Percentiles rank a stretch among this genome's conserved stretches.
Evolutionary conservation across 2,888 invertebrate genomes (phyloP).

Genomic region (Pseudococcus viburni): DNA sequence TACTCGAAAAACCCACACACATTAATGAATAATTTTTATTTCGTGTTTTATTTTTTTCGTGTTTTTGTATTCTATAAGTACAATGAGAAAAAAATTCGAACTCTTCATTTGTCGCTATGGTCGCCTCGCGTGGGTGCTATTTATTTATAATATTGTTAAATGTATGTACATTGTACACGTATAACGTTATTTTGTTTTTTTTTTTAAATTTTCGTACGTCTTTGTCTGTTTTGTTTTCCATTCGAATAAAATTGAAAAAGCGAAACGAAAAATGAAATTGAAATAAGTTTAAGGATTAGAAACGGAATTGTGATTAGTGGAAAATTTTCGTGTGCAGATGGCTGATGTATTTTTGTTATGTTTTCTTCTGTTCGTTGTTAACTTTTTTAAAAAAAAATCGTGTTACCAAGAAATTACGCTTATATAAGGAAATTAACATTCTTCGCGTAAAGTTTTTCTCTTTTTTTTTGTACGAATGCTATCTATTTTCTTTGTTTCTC

Average conservation of each 20-base stretch:
- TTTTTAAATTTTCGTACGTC: background rate
- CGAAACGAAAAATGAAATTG: background rate
- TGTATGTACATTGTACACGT: background rate
- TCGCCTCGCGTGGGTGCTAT: slow-evolving; percentile 29
- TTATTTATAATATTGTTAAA: slow-evolving; percentile 34
- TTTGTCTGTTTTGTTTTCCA: background rate
- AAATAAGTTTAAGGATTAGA: background rate
- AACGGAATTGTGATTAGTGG: slow-evolving; percentile 39
- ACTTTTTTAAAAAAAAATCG: background rate
- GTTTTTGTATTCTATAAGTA: slow-evolving; percentile 7
- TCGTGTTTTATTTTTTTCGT: background rate
- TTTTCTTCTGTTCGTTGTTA: slow-evolving; percentile 40
- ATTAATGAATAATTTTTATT: background rate
- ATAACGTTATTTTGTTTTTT: slow-evolving; percentile 15
- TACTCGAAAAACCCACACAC: slow-evolving; percentile 21
- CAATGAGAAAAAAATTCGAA: background rate
- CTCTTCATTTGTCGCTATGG: slow-evolving; percentile 10
- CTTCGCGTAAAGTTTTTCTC: slow-evolving; percentile 6
- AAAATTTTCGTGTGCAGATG: slow-evolving; percentile 20
- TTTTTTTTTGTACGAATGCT: no score
- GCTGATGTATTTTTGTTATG: slow-evolving; percentile 20
- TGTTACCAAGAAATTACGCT: slow-evolving; percentile 47
- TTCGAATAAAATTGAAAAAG: background rate
- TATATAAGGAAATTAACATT: slow-evolving; percentile 39
- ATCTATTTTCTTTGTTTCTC: background rate